These are phyloP conservation scores for Pseudoips prasinana DNA, from an alignment of 2,888 invertebrate genomes.

Conservation along the genomic window DNA sequence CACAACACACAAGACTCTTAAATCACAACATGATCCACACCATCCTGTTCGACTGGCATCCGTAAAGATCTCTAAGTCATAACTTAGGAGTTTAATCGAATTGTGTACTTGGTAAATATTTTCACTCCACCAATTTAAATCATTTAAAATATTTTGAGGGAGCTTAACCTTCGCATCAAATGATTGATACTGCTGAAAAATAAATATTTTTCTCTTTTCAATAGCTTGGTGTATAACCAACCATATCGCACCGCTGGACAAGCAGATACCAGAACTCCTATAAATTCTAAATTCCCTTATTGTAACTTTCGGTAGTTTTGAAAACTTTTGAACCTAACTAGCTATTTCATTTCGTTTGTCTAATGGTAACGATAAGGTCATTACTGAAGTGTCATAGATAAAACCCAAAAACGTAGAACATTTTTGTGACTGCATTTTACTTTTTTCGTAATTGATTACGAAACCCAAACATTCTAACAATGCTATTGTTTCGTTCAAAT, in stretches of 20 bases:
- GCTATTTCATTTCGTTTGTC: constrained; percentile 2
- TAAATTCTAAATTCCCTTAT: constrained; percentile 1
- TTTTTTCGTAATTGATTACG: constrained; percentile 8
- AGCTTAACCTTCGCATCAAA: constrained; percentile 1
- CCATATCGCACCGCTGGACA: constrained; percentile 5
- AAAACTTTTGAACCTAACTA: neutral
- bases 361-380: constrained; percentile 1
- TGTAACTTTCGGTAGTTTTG: neutral
- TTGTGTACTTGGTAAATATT: neutral
- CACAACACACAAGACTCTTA: neutral
- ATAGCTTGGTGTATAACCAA: constrained; percentile 4
- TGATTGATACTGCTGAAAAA: neutral
- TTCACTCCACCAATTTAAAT: neutral
- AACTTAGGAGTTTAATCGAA: neutral
- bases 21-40: constrained; percentile 1
- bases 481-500: constrained; percentile 1
- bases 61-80: constrained; percentile 2
- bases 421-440: constrained; percentile 2
- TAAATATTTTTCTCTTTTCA: constrained; percentile 2
- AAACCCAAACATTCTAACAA: constrained; percentile 2
- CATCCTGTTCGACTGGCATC: constrained; percentile 4
- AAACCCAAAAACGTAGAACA: constrained; percentile 6
- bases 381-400: constrained; percentile 1
- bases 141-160: neutral
- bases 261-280: constrained; percentile 3